phyloP scores from a whole-genome alignment of 2,113 vertebrate species.

The Aythya baeri region DNA sequence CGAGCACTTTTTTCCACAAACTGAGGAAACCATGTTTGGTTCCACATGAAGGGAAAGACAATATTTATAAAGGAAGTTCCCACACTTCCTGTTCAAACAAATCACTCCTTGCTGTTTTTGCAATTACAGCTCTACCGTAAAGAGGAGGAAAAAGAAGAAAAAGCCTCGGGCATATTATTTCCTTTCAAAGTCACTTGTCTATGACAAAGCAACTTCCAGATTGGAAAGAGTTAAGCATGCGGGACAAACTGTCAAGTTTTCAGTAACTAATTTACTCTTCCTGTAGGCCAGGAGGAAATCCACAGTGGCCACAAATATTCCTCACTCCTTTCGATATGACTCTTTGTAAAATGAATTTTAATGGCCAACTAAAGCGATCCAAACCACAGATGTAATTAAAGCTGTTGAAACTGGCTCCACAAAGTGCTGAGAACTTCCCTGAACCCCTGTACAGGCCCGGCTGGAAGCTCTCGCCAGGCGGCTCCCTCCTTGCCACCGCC shows the following conservation, averaged over 20 bases:
- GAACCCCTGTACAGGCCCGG: background rate
- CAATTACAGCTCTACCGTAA: slow-evolving; percentile 24
- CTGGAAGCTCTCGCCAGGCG: background rate
- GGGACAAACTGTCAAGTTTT: slow-evolving; percentile 53
- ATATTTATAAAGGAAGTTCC: slow-evolving; percentile 69
- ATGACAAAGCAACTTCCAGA: background rate
- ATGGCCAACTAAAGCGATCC: slow-evolving; percentile 39
- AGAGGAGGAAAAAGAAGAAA: background rate
- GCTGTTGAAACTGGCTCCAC: background rate
- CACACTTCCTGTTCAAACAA: slow-evolving; percentile 67
- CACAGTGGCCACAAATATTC: slow-evolving; percentile 67
- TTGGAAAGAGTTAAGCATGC: slow-evolving; percentile 51
- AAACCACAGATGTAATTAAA: slow-evolving; percentile 62
- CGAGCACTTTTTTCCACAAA: background rate
- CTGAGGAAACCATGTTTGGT: background rate
- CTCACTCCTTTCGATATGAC: slow-evolving; percentile 45
- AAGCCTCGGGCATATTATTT: background rate
- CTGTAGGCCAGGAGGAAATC: slow-evolving; percentile 69
- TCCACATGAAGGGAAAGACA: slow-evolving; percentile 52
- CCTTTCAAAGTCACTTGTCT: slow-evolving; percentile 37
- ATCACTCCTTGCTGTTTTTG: slow-evolving; percentile 41
- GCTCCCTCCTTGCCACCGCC: background rate
- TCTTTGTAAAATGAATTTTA: slow-evolving; percentile 67
- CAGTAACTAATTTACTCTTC: slow-evolving; percentile 69
- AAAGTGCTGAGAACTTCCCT: background rate